Evolutionary conservation across 2,888 invertebrate genomes (phyloP), one percentile per base, ranked within the genome.

Genomic region (Euzophera pinguis): DNA sequence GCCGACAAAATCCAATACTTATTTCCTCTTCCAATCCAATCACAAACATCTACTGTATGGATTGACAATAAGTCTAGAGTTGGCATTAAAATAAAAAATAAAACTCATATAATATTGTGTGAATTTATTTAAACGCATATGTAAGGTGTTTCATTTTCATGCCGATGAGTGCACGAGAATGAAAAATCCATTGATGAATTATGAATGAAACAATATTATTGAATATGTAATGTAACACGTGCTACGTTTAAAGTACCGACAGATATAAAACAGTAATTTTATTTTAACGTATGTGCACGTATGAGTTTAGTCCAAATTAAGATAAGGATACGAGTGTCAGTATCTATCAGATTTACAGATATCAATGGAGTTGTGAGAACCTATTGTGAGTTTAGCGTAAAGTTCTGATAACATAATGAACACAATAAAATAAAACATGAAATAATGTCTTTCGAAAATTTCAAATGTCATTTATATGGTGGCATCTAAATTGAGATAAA

Each of bases 341-440:
- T n/a, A n/a, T n/a, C n/a, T n/a, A 49, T 49, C 39, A 29, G 14
- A 14, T 37, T 38, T 12, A 39, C 22, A 29, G 39, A 50, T 39
- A 39, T 39, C 39, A 50, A 50, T 41, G 39, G 14, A 39, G 13
- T 22, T 13, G 49, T n/a, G n/a, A n/a, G n/a, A n/a, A n/a, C n/a
- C n/a, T n/a, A n/a, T n/a, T n/a, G n/a, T 41, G 49, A 41, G 39
- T 41, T 41, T 27, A 27, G 49, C 41, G 47, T 34, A 47, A 37
- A 38, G 22, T 12, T 13, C 3, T 13, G 38, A 38, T 49, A 39
- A 32, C n/a, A n/a, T n/a, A n/a, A 1, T 9, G 32, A 7, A 32
- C 9, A 7, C 3, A 32, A 2, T 32, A 32, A 9, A 32, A 32
- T 9, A 7, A 32, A 10, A 1, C n/a, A n/a, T n/a, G n/a, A n/a